Conservation (phyloP, 2,797 vertebrate species). For the Phataginus tetradactyla region DNA sequence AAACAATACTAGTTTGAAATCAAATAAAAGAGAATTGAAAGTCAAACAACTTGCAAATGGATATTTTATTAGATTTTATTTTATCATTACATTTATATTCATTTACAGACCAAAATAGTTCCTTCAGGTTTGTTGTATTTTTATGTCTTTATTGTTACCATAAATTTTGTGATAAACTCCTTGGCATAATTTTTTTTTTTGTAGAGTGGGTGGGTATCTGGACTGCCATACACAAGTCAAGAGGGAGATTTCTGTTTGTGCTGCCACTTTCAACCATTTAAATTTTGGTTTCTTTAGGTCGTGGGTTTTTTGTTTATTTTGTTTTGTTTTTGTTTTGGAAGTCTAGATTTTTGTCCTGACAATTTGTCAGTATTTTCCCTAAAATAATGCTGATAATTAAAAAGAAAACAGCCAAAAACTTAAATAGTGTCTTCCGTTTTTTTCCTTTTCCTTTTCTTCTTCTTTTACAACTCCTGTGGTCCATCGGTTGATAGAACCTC, state of each 20-base stretch:
- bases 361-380: conserved; percentile 78
- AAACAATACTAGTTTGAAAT: conserved; percentile 82
- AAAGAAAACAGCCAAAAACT: conserved; percentile 50
- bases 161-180: conserved; percentile 80
- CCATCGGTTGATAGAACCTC: conserved; percentile 77
- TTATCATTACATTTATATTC: conserved; percentile 71
- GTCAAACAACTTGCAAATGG: conserved; percentile 79
- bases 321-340: conserved; percentile 54
- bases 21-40: conserved; percentile 83
- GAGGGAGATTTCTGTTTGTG: conserved; percentile 81
- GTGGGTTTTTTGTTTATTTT: neutral
- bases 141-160: conserved; percentile 60
- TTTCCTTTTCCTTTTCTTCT: neutral
- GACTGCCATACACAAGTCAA: conserved; percentile 80
- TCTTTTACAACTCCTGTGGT: conserved; percentile 70
- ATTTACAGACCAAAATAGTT: conserved; percentile 79
- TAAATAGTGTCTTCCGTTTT: conserved; percentile 70
- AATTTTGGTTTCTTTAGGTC: conserved; percentile 3
- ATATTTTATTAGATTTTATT: conserved; percentile 77
- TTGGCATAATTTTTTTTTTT: conserved; percentile 86
- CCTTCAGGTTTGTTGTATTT: conserved; percentile 78
- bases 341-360: conserved; percentile 78
- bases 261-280: conserved; percentile 68
- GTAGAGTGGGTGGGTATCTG: conserved; percentile 67
- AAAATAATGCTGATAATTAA: conserved; percentile 16